These are phyloP conservation scores for Bothrops jararaca DNA, from an alignment of 2,113 vertebrate genomes.

Conservation along the genomic window DNA sequence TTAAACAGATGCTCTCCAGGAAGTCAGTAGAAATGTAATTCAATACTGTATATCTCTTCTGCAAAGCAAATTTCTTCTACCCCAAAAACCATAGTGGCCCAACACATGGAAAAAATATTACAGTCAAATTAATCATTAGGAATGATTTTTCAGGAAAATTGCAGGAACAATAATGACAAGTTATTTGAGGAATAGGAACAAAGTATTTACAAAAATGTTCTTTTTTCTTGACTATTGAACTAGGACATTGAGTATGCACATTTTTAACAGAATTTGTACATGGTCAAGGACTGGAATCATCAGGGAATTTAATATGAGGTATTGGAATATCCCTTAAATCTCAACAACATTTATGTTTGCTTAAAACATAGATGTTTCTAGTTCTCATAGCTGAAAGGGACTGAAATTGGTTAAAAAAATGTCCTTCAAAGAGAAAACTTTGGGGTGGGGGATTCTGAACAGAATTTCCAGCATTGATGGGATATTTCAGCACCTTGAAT, in stretches of 20 bases:
- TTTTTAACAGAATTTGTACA: background rate
- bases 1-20: background rate
- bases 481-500: slow-evolving; percentile 10
- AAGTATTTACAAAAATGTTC: background rate
- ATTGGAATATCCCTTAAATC: background rate
- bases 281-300: background rate
- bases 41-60: background rate
- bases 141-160: background rate
- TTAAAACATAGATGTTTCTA: background rate
- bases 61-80: background rate
- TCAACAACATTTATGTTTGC: background rate
- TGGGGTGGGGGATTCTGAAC: background rate
- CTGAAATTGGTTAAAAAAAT: background rate
- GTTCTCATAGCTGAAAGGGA: background rate
- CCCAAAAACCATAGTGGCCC: background rate
- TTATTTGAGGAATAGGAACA: background rate
- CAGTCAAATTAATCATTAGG: background rate
- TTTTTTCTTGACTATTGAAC: background rate
- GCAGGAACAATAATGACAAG: background rate
- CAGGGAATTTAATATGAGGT: background rate
- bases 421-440: background rate
- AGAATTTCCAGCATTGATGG: background rate
- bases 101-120: background rate
- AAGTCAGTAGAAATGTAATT: background rate
- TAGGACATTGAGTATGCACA: background rate